Evolutionary conservation across 37 sponge, comb jelly and placozoan species (phyloP), one percentile per base, ranked within the genome.

Genomic region (Bolinopsis microptera): DNA sequence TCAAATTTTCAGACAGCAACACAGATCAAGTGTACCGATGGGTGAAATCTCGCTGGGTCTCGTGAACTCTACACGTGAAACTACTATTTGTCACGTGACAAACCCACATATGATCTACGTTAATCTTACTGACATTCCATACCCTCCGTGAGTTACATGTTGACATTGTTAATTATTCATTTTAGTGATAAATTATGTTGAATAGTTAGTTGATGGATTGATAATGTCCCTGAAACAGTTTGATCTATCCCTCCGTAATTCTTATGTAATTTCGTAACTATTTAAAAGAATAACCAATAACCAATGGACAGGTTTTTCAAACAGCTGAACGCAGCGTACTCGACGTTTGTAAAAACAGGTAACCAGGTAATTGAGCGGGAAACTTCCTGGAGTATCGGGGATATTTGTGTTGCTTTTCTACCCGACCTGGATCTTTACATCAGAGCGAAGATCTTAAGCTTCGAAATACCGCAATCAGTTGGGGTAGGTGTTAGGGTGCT

Each of bases 341-440:
- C 21, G 0, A 21, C 80, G 3, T 35, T 77, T 22, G 80, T 35
- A 33, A 77, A 35, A 32, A 35, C 33, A 3, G 80, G 80, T 1
- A 77, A 77, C 80, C 35, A 77, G 36, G 37, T 77, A 13, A 77
- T 77, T 16, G 80, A 77, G 35, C 80, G 80, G 21, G 35, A 34
- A 72, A 21, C 30, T n/a, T n/a, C 74, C 2, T 72, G 74, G 74
- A 72, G 31, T 72, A 21, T 72, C 18, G 74, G 74, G 5, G 74
- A 72, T 28, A 30, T 72, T 24, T 72, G 74, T 72, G 74, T 72
- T 2, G 74, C 74, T 3, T 21, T 72, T 72, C 13, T 72, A 23
- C 22, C 13, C 26, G 74, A 72, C 3, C 26, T 30, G 26, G 25
- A 24, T 3, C 80, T 77, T 1, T 77, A 77, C 32, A 32, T 77